Conservation (phyloP, 2,797 vertebrate species). For the Momotus momota region DNA sequence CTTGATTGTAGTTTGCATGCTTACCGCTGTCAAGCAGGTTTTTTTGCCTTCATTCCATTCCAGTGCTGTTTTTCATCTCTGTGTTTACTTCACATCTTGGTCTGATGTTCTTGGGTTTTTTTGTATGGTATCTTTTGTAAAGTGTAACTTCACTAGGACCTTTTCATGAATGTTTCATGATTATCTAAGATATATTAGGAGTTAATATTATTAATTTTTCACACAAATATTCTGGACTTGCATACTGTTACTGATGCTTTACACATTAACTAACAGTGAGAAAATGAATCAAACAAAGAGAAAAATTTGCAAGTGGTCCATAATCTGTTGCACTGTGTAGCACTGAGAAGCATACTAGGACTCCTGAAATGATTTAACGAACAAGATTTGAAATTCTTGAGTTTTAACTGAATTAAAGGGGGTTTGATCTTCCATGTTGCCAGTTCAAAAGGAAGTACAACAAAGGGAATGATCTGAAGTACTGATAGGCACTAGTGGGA, state of each 20-base stretch:
- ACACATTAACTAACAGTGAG: neutral
- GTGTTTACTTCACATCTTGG: neutral
- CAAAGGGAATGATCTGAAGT: neutral
- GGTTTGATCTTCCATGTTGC: neutral
- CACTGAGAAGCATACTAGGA: neutral
- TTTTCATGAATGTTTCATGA: neutral
- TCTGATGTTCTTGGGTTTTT: neutral
- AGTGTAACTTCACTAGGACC: neutral
- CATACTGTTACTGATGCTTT: neutral
- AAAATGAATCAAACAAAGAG: neutral
- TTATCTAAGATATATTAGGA: neutral
- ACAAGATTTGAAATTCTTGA: neutral
- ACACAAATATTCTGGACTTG: neutral
- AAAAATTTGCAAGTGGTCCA: neutral
- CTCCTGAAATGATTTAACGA: neutral
- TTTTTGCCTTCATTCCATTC: neutral
- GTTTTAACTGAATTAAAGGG: neutral
- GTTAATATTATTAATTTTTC: neutral
- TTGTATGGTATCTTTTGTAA: neutral
- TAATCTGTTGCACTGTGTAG: neutral
- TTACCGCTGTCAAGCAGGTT: neutral
- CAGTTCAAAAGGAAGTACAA: neutral
- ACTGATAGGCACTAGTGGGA: neutral
- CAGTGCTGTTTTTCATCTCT: neutral
- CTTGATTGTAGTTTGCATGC: neutral